These are phyloP conservation scores for Pimpla rufipes DNA, from an alignment of 2,888 invertebrate genomes.

Conservation along the genomic window DNA sequence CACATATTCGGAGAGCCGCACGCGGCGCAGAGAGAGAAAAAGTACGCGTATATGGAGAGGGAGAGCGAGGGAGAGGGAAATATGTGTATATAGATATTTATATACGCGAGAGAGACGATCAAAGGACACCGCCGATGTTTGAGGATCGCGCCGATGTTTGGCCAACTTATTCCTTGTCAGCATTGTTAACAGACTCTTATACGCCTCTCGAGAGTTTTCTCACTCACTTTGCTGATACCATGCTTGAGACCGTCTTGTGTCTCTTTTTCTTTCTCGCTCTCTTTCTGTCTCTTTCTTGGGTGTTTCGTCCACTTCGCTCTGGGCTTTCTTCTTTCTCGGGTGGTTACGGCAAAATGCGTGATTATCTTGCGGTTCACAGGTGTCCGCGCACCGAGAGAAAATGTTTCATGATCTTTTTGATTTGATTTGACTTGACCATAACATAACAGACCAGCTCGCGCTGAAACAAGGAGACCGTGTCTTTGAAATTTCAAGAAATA, in stretches of 20 bases:
- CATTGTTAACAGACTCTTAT: slow-evolving; percentile 75
- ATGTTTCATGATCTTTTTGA: no score
- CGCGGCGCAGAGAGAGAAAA: not conserved
- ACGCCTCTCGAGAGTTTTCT: slow-evolving; percentile 49
- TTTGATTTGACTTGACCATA: no score
- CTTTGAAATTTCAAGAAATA: no score
- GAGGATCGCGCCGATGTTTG: slow-evolving; percentile 76
- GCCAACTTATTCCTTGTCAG: slow-evolving; percentile 75
- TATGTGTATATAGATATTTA: slow-evolving; percentile 9
- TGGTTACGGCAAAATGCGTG: slow-evolving; percentile 15
- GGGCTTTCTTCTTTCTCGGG: slow-evolving; percentile 45
- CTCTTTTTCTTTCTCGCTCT: slow-evolving; percentile 18
- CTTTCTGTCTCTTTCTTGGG: slow-evolving; percentile 22
- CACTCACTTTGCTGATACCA: slow-evolving; percentile 52
- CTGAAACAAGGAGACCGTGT: no score
- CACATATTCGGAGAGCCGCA: slow-evolving; percentile 14
- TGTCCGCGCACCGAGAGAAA: no score
- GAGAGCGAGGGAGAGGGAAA: no score
- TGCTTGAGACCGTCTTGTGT: slow-evolving; percentile 17
- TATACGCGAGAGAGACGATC: slow-evolving; percentile 65
- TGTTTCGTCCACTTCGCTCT: not conserved
- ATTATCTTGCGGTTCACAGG: no score
- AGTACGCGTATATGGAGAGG: not conserved
- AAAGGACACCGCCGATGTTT: slow-evolving; percentile 75
- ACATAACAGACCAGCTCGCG: no score